phyloP scores from a whole-genome alignment of 2,888 invertebrate species.

The Pyralis farinalis region DNA sequence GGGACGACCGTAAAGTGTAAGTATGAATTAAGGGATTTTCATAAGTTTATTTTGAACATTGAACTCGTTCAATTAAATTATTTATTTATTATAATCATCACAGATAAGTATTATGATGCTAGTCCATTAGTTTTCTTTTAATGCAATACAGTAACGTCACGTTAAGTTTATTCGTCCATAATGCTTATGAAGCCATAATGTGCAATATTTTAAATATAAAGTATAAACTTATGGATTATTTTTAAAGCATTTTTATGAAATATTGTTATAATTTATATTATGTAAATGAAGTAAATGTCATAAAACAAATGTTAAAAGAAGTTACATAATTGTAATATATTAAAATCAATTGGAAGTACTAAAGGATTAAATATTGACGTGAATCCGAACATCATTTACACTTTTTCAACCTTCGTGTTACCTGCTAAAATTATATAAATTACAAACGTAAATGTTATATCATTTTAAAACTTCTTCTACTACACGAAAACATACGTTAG shows the following conservation, averaged over 20 bases:
- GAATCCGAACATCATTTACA: no score
- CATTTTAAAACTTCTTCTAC: no score
- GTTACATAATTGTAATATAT: neutral
- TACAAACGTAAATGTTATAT: no score
- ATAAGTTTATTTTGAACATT: constrained; percentile 17
- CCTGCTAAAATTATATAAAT: no score
- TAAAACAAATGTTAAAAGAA: constrained; percentile 15
- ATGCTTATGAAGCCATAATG: constrained; percentile 57
- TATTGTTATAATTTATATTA: constrained; percentile 4
- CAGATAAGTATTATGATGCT: constrained; percentile 74
- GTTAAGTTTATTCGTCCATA: constrained; percentile 52
- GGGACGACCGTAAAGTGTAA: constrained; percentile 27
- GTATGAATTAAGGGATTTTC: constrained; percentile 28
- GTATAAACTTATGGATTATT: constrained; percentile 18
- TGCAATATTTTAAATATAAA: constrained; percentile 47
- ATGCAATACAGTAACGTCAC: constrained; percentile 23
- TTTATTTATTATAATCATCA: constrained; percentile 30
- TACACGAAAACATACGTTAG: no score
- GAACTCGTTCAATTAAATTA: constrained; percentile 25
- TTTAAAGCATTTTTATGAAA: constrained; percentile 15
- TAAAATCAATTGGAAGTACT: no score
- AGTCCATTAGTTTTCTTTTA: constrained; percentile 54
- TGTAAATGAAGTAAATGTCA: constrained; percentile 15
- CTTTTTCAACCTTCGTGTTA: no score
- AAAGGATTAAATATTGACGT: no score